Evolutionary conservation across 1,140 invertebrate species (phyloP).

Genomic region (Leptestheria dahalacensis): DNA sequence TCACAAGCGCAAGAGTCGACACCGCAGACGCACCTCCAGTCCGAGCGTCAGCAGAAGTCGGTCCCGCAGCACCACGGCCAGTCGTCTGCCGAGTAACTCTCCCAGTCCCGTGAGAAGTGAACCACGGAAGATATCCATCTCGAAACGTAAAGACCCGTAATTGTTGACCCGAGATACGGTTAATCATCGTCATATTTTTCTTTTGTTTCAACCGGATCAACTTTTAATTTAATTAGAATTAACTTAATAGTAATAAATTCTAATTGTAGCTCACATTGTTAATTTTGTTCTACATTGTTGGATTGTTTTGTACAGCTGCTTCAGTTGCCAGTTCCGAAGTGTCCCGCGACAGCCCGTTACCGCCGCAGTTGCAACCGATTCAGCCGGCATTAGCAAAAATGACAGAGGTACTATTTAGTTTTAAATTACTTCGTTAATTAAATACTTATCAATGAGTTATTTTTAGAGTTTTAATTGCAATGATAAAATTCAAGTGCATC

Average conservation of each 20-base stretch:
- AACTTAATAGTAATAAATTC: no score
- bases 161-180: no score
- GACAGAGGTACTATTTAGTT: constrained; percentile 1
- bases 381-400: constrained; percentile 14
- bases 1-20: neutral
- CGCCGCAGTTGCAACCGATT: constrained; percentile 1
- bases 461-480: no score
- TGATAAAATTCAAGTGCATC: no score
- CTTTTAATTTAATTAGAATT: no score
- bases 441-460: no score
- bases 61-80: neutral
- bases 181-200: no score
- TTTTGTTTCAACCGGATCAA: no score
- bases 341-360: constrained; percentile 4
- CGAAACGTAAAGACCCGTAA: neutral
- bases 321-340: neutral
- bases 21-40: neutral
- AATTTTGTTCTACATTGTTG: no score
- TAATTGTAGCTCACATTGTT: no score
- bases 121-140: neutral
- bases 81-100: neutral
- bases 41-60: neutral
- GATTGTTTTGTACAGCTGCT: no score
- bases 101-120: neutral
- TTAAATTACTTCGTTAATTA: neutral